Percentiles rank a stretch among this genome's conserved stretches.
Evolutionary conservation across 2,797 vertebrate genomes (phyloP).

Genomic region (Catostomus latipinnis): DNA sequence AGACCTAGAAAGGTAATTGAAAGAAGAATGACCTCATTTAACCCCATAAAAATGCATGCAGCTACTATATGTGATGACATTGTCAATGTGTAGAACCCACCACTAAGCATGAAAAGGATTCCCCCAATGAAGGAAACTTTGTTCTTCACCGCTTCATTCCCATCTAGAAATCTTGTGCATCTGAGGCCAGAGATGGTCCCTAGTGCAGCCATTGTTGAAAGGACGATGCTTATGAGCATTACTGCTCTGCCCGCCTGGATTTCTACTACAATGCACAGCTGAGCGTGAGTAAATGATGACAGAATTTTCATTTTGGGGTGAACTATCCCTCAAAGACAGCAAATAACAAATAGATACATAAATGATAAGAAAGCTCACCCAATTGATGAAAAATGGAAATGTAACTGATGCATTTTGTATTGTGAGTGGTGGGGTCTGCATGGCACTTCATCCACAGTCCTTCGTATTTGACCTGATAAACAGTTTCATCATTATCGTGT

Average conservation of each 20-base stretch:
- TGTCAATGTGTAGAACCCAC: slow-evolving; percentile 67
- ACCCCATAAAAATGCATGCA: too few species aligned
- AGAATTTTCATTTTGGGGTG: too few species aligned
- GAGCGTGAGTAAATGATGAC: too few species aligned
- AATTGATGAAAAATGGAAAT: slow-evolving; percentile 65
- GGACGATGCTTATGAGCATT: slow-evolving; percentile 84
- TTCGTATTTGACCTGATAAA: slow-evolving; percentile 36
- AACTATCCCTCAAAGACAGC: neutral
- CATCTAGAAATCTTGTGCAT: slow-evolving; percentile 89
- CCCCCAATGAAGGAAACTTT: slow-evolving; percentile 82
- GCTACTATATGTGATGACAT: too few species aligned
- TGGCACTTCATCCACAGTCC: slow-evolving; percentile 74
- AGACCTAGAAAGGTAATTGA: slow-evolving; percentile 62
- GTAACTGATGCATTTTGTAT: slow-evolving; percentile 58
- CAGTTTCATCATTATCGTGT: slow-evolving; percentile 35
- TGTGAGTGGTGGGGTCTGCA: neutral
- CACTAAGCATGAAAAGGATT: slow-evolving; percentile 82
- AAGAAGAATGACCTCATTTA: neutral
- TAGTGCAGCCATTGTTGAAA: slow-evolving; percentile 80
- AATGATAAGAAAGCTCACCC: slow-evolving; percentile 47
- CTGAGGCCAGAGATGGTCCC: slow-evolving; percentile 87
- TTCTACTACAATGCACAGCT: slow-evolving; percentile 70
- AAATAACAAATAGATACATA: neutral
- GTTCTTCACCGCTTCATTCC: slow-evolving; percentile 79
- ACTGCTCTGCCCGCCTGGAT: slow-evolving; percentile 85